Base-by-base conservation (phyloP, 2,888 invertebrate species). In the Watsonalla cultraria region DNA sequence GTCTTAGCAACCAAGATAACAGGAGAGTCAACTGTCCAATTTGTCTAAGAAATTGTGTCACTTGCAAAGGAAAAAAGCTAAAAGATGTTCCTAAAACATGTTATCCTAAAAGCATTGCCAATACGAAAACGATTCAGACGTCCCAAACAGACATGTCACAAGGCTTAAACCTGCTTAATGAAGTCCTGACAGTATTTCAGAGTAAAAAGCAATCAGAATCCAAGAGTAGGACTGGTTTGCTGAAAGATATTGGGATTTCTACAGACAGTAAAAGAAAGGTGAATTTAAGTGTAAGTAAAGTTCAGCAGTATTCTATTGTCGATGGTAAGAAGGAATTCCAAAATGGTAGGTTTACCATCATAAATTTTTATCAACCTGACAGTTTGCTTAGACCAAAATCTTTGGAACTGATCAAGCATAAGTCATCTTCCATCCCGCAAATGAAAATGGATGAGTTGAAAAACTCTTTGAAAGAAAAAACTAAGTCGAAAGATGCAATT, bases 391-490 rank as follows among this genome's bases (percentile, higher is more conserved):
- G 61, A n/a, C 74, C 68, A 0, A 66, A 67, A 35, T 66, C 70
- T 1, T 64, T 78, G 5, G 75, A 80, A 54, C 55, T 86, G 7
- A 68, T 70, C 0, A 84, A 84, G 59, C 78, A 78, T 8, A 90
- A 90, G 54, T 88, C 89, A 0, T 87, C 82, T 1, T 90, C 90
- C 0, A 82, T 88, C 54, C 89, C 90, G 0, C 88, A 83, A 74
- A 89, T 88, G 87, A 88, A 87, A 56, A 58, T 86, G n/a, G 89
- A 90, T 42, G 86, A 88, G 58, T 54, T 86, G 0, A 88, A 84
- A 55, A 69, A 84, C 34, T 77, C 77, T 2, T 57, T 85, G 2
- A 88, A 80, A 70, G 82, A 79, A 11, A 86, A 82, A 56, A 70
- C 70, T 0, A 81, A 71, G 65, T 80, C 86, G 0, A 88, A 84